These are phyloP conservation scores for Caenorhabditis inopinata DNA, from an alignment of 1,140 invertebrate species.

Conservation along the genomic window DNA sequence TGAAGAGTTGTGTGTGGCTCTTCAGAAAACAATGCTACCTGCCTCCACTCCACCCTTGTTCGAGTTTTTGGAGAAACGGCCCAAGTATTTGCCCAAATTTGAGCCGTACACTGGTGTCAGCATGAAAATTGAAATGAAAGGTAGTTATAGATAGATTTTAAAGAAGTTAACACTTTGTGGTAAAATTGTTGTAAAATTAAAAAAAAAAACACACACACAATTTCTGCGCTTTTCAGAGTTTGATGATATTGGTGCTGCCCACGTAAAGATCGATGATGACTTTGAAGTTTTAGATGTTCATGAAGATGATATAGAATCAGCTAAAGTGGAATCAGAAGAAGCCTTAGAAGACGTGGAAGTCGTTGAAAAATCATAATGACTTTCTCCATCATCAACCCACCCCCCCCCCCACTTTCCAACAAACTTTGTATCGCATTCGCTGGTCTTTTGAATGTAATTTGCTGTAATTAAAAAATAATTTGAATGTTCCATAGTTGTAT, in stretches of 20 bases:
- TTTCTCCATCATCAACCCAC: no score
- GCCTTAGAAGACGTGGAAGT: no score
- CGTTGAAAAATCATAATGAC: no score
- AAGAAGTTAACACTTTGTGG: constrained; percentile 39
- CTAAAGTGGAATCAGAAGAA: no score
- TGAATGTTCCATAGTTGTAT: no score
- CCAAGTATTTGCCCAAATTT: constrained; percentile 58
- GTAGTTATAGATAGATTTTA: constrained; percentile 8
- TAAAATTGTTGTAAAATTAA: no score
- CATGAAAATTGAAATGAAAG: constrained; percentile 57
- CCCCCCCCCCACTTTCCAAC: no score
- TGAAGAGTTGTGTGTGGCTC: constrained; percentile 51
- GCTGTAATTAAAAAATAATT: no score
- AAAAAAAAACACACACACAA: no score
- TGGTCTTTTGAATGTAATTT: no score
- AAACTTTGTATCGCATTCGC: no score
- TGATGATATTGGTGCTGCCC: constrained; percentile 58
- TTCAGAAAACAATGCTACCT: constrained; percentile 47
- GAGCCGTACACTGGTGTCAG: constrained; percentile 57
- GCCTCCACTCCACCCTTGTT: constrained; percentile 55
- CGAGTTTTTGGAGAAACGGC: constrained; percentile 59
- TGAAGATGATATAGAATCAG: not conserved
- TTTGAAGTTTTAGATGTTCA: constrained; percentile 44
- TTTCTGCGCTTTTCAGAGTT: constrained; percentile 62
- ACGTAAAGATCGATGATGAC: constrained; percentile 57